Conservation (phyloP, 2,797 vertebrate genomes). For the Anguilla pacifica region DNA sequence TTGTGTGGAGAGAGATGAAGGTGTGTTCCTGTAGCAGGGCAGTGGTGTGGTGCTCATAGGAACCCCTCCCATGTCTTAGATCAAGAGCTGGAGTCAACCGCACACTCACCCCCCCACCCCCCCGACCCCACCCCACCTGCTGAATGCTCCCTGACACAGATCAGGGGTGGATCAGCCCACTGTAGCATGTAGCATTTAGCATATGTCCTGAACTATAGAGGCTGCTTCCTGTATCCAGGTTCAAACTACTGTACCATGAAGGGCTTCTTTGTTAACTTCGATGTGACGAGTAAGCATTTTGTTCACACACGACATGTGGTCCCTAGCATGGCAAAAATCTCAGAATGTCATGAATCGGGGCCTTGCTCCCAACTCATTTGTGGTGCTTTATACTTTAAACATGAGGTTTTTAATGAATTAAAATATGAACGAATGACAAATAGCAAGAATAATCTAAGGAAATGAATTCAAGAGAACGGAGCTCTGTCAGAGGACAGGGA, state of each 20-base stretch:
- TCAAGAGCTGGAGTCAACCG: no score
- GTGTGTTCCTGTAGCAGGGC: background rate
- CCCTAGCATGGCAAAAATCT: background rate
- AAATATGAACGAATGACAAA: slow-evolving; percentile 4
- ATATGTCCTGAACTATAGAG: no score
- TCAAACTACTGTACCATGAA: background rate
- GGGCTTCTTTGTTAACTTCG: background rate
- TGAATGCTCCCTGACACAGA: no score
- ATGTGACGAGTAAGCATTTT: background rate
- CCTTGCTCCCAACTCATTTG: background rate
- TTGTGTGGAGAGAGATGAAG: background rate
- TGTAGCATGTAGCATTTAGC: no score
- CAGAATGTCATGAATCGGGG: no score
- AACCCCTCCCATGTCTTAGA: background rate
- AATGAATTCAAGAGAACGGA: background rate
- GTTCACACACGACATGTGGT: background rate
- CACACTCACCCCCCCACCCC: no score
- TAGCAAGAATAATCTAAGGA: background rate
- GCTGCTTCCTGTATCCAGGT: background rate
- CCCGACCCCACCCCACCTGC: no score
- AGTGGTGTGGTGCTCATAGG: background rate
- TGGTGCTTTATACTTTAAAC: background rate
- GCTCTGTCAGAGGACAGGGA: slow-evolving; percentile 21
- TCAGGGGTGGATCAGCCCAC: background rate
- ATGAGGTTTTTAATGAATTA: background rate